A percentile compares a stretch with the other conserved stretches of the same genome.
Evolutionary conservation across 1,140 invertebrate genomes (phyloP).

Genomic region (Homalodisca vitripennis): DNA sequence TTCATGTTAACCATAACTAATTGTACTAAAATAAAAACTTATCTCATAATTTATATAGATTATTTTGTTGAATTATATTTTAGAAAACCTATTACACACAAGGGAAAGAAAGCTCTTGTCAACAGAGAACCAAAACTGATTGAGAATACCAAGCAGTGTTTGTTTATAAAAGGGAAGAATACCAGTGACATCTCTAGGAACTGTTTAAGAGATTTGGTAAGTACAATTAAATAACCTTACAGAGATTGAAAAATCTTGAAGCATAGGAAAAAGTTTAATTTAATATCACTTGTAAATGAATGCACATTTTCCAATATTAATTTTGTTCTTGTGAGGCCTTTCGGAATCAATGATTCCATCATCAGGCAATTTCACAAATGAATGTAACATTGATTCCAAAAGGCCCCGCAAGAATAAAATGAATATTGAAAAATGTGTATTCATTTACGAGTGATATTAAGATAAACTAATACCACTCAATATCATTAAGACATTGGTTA

Average conservation of each 20-base stretch:
- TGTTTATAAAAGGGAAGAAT: conserved; percentile 85
- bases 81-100: conserved; percentile 86
- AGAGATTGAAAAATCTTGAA: background rate
- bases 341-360: background rate
- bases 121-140: conserved; percentile 83
- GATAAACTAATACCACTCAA: no score
- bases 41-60: background rate
- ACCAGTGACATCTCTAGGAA: conserved; percentile 72
- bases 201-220: conserved; percentile 84
- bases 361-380: background rate
- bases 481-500: no score
- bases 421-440: no score
- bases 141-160: conserved; percentile 82
- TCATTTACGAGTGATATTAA: no score
- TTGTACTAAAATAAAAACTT: background rate
- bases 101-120: conserved; percentile 80
- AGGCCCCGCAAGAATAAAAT: no score
- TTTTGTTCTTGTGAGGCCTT: background rate
- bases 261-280: background rate
- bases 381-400: background rate
- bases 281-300: background rate
- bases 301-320: background rate
- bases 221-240: conserved; percentile 35
- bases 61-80: conserved; percentile 39
- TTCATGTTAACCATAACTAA: background rate